Base-by-base conservation (phyloP, 1,140 invertebrate species). In the Centruroides vittatus region DNA sequence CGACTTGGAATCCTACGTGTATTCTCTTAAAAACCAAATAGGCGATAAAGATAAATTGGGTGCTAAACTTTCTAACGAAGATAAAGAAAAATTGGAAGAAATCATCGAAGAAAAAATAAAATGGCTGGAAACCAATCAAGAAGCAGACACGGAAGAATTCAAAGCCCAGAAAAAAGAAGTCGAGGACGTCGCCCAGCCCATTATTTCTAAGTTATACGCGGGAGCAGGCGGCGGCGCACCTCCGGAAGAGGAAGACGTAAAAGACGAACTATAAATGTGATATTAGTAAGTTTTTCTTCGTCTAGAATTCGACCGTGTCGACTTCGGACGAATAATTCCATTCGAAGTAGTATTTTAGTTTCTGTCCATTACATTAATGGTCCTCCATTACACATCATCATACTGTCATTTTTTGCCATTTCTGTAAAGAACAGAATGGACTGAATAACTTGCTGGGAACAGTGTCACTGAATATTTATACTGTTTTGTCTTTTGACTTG, bases 41-140 rank as follows among this genome's bases (percentile, higher is more conserved):
- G 80, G 79, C 50, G 96, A 99, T 73, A 99, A 99, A 75, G 96
- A 99, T 65, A 99, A 99, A 76, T 82, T 99, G 34, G 96, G 95
- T 34, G 82, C 87, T 47, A 99, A 99, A 75, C 76, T 92, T 47
- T 82, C 80, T 67, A 90, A 89, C 59, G 85, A 89, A 5, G 96
- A 99, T 58, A 99, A 98, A 74, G 77, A 86, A 5, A 98, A 93
- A 69, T 93, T 99, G 80, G 94, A 97, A 72, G 85, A 71, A 36
- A 91, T 90, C 34, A 89, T 98, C 68, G 93, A 98, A 65, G 92
- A 94, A 67, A 88, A 92, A 61, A 98, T 99, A 70, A 95, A 97
- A 72, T 99, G 96, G 96, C 77, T 99, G 49, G 96, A 99, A 75
- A 85, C 89, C 64, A 95, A 99, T 75, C 85, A 86, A 67, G 94